phyloP scores from a whole-genome alignment of 37 sponge, comb jelly and placozoan species.

The Cladorhizidae sp. region DNA sequence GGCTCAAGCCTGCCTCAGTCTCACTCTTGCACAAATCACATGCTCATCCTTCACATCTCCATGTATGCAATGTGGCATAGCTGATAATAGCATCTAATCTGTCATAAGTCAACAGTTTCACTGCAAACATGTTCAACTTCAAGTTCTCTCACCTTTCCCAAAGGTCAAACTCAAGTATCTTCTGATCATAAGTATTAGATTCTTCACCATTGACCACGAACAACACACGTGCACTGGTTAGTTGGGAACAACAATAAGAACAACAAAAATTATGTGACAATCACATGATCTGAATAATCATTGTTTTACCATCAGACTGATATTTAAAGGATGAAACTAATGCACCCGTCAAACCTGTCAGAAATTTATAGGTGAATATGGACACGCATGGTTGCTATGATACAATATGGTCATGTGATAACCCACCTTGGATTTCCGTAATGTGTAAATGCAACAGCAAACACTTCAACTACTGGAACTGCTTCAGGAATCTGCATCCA shows the following conservation, averaged over 20 bases:
- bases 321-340: not conserved
- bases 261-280: no score
- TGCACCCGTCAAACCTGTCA: no score
- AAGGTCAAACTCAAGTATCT: slow-evolving; percentile 42
- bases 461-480: not conserved
- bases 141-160: slow-evolving; percentile 47
- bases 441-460: slow-evolving; percentile 34
- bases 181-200: slow-evolving; percentile 49
- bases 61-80: no score
- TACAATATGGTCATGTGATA: not conserved
- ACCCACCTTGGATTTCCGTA: slow-evolving; percentile 48
- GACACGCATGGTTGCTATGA: no score
- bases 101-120: no score
- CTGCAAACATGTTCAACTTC: no score
- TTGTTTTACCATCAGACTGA: not conserved
- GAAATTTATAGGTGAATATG: no score
- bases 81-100: no score
- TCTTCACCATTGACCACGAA: slow-evolving; percentile 35
- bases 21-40: no score
- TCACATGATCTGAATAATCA: not conserved
- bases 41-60: no score
- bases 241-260: not conserved
- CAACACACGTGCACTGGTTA: slow-evolving; percentile 35
- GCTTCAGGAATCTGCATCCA: slow-evolving; percentile 1
- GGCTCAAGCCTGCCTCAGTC: no score